Evolutionary conservation across 2,888 invertebrate species (phyloP).

Genomic region (Diarsia mendica): DNA sequence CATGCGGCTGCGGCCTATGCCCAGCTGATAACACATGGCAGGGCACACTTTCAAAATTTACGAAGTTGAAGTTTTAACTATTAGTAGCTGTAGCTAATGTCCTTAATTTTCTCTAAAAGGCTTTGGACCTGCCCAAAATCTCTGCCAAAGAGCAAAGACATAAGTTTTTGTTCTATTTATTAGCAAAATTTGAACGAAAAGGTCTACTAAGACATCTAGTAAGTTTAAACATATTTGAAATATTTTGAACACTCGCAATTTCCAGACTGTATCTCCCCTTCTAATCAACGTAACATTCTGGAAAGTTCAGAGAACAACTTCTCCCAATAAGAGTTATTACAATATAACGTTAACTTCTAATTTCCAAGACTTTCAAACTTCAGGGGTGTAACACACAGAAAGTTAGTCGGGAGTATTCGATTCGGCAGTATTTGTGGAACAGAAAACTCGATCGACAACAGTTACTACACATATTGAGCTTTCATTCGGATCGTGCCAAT

Average conservation of each 20-base stretch:
- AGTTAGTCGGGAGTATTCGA: neutral
- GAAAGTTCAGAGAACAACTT: neutral
- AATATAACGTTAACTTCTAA: conserved; percentile 6
- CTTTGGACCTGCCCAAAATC: neutral
- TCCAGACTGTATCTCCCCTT: neutral
- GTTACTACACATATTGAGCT: neutral
- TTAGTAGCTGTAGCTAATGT: neutral
- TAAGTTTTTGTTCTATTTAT: neutral
- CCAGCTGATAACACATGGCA: too few species aligned
- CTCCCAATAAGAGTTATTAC: neutral
- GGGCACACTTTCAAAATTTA: too few species aligned
- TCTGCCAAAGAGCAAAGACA: neutral
- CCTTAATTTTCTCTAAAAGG: neutral
- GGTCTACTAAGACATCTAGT: neutral
- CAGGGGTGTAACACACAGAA: neutral
- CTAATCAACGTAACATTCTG: neutral
- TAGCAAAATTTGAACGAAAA: neutral
- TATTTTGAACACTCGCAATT: neutral
- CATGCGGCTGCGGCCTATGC: too few species aligned
- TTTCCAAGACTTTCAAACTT: conserved; percentile 9
- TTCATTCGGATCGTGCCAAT: neutral
- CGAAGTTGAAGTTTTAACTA: neutral
- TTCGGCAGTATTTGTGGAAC: neutral
- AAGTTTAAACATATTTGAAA: neutral
- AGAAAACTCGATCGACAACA: neutral